phyloP scores from a whole-genome alignment of 2,797 vertebrate genomes.

The Melanotaenia maccullochi region DNA sequence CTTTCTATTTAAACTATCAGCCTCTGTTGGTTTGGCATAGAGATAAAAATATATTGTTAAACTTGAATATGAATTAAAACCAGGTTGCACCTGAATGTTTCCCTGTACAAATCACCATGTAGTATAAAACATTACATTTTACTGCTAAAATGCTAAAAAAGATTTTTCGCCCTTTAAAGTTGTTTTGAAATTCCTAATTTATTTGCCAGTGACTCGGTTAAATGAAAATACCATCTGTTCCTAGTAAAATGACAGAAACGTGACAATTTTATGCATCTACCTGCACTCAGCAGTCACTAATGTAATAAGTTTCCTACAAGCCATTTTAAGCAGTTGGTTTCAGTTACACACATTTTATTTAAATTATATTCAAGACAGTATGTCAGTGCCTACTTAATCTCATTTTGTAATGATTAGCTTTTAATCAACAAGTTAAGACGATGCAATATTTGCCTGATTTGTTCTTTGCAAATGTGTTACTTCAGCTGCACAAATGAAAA shows the following conservation, averaged over 20 bases:
- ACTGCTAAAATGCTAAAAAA: slow-evolving; percentile 1
- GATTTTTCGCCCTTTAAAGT: slow-evolving; percentile 15
- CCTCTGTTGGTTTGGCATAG: not conserved
- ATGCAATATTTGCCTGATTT: not conserved
- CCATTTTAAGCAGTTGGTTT: slow-evolving; percentile 7
- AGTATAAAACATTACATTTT: not conserved
- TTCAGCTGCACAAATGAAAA: slow-evolving; percentile 37
- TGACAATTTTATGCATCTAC: slow-evolving; percentile 26
- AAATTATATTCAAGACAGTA: slow-evolving; percentile 8
- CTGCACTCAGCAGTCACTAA: slow-evolving; percentile 27
- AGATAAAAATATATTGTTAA: no score
- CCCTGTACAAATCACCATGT: no score
- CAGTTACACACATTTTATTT: slow-evolving; percentile 6
- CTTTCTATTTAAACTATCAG: not conserved
- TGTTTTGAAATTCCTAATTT: slow-evolving; percentile 33
- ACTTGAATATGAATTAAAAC: no score
- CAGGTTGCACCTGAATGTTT: no score
- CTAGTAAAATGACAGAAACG: slow-evolving; percentile 47
- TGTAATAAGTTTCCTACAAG: slow-evolving; percentile 40
- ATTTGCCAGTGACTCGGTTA: slow-evolving; percentile 33
- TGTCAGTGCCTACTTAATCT: not conserved
- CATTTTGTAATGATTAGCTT: slow-evolving; percentile 4
- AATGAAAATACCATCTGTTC: slow-evolving; percentile 67
- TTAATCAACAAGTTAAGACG: slow-evolving; percentile 6
- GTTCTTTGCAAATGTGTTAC: slow-evolving; percentile 1